A percentile compares a stretch with the other conserved stretches of the same genome.
Conservation (phyloP, 2,797 vertebrate species). For the Pelochelys cantorii region DNA sequence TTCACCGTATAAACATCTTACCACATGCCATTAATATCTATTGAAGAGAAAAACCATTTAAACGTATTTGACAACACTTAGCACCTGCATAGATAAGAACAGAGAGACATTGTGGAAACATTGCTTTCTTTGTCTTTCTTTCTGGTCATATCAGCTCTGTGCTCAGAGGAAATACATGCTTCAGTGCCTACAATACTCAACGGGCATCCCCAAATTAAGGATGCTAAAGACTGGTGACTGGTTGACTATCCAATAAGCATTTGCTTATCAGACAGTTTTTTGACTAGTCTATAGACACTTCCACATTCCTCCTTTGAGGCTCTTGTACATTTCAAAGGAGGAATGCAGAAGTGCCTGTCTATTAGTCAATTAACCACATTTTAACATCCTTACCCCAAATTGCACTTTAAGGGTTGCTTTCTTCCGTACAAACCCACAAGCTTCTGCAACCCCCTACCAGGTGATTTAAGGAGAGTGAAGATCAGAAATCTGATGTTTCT, state of each 20-base stretch:
- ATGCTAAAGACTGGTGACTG: too few species aligned
- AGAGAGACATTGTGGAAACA: rapidly evolving
- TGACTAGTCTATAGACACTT: too few species aligned
- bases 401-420: background rate
- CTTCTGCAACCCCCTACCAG: background rate
- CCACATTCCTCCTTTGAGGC: too few species aligned
- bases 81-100: background rate
- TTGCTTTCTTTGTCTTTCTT: background rate
- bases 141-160: background rate
- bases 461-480: background rate
- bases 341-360: too few species aligned
- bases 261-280: too few species aligned
- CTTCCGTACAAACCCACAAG: background rate
- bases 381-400: background rate
- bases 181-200: background rate
- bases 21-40: background rate
- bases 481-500: background rate
- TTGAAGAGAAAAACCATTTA: background rate
- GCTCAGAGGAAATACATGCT: background rate
- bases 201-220: too few species aligned
- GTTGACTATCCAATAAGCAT: too few species aligned
- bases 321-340: too few species aligned
- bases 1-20: background rate
- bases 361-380: too few species aligned
- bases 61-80: background rate